Evolutionary conservation across 1,140 invertebrate species (phyloP), one percentile per base, ranked within the genome.

Genomic region (Tetramorium simillimum): DNA sequence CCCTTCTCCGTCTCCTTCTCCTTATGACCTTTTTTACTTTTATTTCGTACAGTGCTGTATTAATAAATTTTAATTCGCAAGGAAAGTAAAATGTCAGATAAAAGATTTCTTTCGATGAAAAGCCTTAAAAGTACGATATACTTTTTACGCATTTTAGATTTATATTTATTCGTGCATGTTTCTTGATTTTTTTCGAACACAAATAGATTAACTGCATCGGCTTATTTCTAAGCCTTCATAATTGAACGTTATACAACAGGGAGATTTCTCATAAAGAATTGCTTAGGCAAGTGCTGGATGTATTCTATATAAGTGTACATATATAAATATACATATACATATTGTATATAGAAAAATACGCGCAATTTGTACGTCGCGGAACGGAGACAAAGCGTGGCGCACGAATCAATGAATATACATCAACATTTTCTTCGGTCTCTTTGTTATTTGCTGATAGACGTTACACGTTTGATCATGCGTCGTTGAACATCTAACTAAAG

Each of bases 391-490:
- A 53, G 43, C 24, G 12, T 3, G 3, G 7, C 18, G 9, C 24
- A 24, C 5, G n/a, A 76, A 60, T 58, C 33, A 58, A 53, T 53
- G 63, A 69, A 81, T 28, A 28, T 9, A 56, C 1, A 43, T 70
- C 49, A 81, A 62, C 43, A 24, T 53, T 69, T 69, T 49, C 6
- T 24, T 40, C 33, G n/a, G 33, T 60, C 72, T 75, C 72, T 56
- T 56, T 49, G 40, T 70, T 62, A n/a, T 65, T 81, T 49, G 72
- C 56, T 60, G 77, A 86, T 86, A 82, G 75, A 62, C 33, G 40
- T 75, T 33, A 28, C 5, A 43, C 40, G 53, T 88, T 89, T 70
- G 88, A 86, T 91, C 81, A 86, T 89, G 76, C 89, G 87, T 91
- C 81, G 75, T 85, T 62, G 70, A 82, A 70, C 33, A 60, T 56